Evolutionary conservation across 2,113 vertebrate genomes (phyloP).

Genomic region (Sturnus vulgaris): DNA sequence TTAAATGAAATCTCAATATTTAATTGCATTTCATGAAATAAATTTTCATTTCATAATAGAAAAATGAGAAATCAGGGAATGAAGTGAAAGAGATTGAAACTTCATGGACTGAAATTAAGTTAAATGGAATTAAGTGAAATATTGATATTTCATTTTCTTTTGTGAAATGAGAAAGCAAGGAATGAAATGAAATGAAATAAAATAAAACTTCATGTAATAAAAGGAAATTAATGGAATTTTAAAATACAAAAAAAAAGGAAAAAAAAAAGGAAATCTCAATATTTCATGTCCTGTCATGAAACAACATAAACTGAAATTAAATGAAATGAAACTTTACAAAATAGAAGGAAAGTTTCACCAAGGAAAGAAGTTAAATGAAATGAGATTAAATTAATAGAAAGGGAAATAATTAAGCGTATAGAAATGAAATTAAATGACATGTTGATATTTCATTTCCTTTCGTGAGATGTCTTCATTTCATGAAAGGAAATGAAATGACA

Average conservation of each 20-base stretch:
- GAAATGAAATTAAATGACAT: neutral
- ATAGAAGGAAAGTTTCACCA: neutral
- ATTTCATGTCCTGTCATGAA: neutral
- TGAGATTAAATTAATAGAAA: neutral
- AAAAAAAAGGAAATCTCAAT: neutral
- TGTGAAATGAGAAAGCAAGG: neutral
- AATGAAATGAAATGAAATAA: neutral
- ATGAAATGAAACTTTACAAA: neutral
- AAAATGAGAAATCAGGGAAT: neutral
- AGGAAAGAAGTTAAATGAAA: neutral
- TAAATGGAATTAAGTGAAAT: neutral
- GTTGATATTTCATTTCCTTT: neutral
- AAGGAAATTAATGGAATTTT: neutral
- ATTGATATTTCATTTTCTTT: neutral
- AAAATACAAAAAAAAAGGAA: neutral
- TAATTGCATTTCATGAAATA: neutral
- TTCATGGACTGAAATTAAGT: neutral
- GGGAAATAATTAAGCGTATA: neutral
- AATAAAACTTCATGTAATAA: neutral
- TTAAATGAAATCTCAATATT: neutral
- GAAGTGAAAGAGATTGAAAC: neutral
- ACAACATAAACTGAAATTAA: neutral
- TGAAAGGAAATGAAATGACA: neutral
- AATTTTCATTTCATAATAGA: neutral
- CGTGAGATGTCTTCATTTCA: neutral